Evolutionary conservation across 2,797 vertebrate genomes (phyloP).

Genomic region (Psittacula derbiana): DNA sequence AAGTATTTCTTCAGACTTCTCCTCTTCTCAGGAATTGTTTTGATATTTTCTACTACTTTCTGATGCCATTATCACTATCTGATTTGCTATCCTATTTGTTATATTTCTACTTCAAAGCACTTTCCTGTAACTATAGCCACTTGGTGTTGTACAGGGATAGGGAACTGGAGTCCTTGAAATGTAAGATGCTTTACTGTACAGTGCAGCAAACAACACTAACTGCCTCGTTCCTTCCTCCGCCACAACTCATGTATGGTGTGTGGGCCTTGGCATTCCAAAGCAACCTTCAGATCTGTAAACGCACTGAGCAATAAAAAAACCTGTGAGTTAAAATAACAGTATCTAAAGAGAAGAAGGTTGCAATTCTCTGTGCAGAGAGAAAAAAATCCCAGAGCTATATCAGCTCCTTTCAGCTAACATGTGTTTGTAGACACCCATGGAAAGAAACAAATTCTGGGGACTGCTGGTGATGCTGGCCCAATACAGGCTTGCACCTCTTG

Average conservation of each 20-base stretch:
- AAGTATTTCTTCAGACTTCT: neutral
- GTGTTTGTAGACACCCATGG: neutral
- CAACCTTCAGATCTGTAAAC: neutral
- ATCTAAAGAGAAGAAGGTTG: neutral
- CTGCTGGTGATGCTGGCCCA: neutral
- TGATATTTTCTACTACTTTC: neutral
- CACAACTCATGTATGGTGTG: neutral
- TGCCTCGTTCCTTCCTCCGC: neutral
- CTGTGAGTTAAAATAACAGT: neutral
- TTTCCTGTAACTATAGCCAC: neutral
- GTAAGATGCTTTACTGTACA: neutral
- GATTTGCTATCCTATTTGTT: neutral
- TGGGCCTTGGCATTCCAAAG: slow-evolving; percentile 5
- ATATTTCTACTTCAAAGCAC: neutral
- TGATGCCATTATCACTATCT: neutral
- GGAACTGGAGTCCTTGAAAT: neutral
- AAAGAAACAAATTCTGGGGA: neutral
- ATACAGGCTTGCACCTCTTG: no score
- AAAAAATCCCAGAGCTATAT: neutral
- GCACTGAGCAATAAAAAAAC: neutral
- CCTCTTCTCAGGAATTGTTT: neutral
- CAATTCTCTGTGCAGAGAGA: neutral
- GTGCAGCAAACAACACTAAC: neutral
- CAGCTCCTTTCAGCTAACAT: neutral
- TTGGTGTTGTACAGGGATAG: neutral